Evolutionary conservation across 2,797 vertebrate species (phyloP).

Genomic region (Mionectes olivaceus): DNA sequence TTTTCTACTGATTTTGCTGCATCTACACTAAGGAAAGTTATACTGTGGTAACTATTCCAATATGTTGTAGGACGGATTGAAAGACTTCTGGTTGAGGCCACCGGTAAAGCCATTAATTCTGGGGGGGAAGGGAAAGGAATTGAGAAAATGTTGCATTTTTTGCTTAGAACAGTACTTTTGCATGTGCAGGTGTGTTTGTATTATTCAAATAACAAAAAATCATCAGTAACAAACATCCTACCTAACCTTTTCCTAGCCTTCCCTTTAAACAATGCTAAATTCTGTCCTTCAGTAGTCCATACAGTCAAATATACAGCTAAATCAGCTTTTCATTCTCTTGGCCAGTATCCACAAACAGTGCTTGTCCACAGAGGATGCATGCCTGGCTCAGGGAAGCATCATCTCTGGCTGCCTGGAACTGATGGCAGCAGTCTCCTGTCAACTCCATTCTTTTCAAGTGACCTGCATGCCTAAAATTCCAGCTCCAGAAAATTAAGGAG

Average conservation of each 20-base stretch:
- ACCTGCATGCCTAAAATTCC: neutral
- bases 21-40: neutral
- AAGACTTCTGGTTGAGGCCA: slow-evolving; percentile 37
- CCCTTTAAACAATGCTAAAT: neutral
- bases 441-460: neutral
- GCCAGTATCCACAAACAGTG: neutral
- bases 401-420: neutral
- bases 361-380: neutral
- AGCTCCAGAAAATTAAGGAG: neutral
- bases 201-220: slow-evolving; percentile 35
- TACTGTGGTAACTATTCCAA: neutral
- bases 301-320: slow-evolving; percentile 2
- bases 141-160: slow-evolving; percentile 19
- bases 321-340: slow-evolving; percentile 35
- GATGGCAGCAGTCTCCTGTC: neutral
- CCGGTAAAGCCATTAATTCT: slow-evolving; percentile 34
- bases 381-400: neutral
- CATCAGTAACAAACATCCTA: neutral
- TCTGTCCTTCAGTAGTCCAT: neutral
- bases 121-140: slow-evolving; percentile 7
- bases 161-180: slow-evolving; percentile 22
- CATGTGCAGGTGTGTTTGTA: neutral
- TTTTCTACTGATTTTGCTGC: slow-evolving; percentile 14
- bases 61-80: neutral
- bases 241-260: slow-evolving; percentile 10